Evolutionary conservation across 2,797 vertebrate species (phyloP).

Genomic region (Sebastes taczanowskii): DNA sequence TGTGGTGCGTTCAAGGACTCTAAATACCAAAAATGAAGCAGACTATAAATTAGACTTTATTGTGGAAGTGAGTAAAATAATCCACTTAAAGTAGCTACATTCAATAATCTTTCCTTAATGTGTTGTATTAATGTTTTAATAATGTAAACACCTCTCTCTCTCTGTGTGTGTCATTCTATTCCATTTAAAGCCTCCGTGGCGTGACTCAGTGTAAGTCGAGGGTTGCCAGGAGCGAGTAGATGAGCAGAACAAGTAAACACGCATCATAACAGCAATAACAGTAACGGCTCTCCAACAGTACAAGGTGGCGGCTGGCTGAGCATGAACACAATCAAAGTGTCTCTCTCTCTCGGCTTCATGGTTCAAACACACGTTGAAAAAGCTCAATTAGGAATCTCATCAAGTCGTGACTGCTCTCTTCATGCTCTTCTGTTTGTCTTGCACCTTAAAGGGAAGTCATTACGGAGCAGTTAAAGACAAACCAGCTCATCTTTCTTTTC

Average conservation of each 20-base stretch:
- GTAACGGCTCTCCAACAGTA: not conserved
- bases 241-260: conserved; percentile 29
- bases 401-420: too few relatives aligned
- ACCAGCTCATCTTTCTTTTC: not conserved
- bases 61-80: not conserved
- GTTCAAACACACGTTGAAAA: too few relatives aligned
- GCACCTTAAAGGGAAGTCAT: too few relatives aligned
- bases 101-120: not conserved
- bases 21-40: not conserved
- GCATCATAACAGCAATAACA: conserved; percentile 14
- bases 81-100: not conserved
- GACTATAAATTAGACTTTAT: not conserved
- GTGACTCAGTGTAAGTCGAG: not conserved
- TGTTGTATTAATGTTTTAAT: conserved; percentile 14
- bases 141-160: not conserved
- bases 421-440: too few relatives aligned
- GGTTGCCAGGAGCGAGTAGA: conserved; percentile 29
- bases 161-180: not conserved
- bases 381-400: too few relatives aligned
- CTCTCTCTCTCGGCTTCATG: too few relatives aligned
- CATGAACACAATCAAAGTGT: not conserved
- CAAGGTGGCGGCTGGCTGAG: not conserved
- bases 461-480: too few relatives aligned
- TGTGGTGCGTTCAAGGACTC: not conserved
- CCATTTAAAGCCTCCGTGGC: not conserved